These are phyloP conservation scores for Gymnothorax javanicus DNA, from an alignment of 2,797 vertebrate genomes.

Conservation along the genomic window DNA sequence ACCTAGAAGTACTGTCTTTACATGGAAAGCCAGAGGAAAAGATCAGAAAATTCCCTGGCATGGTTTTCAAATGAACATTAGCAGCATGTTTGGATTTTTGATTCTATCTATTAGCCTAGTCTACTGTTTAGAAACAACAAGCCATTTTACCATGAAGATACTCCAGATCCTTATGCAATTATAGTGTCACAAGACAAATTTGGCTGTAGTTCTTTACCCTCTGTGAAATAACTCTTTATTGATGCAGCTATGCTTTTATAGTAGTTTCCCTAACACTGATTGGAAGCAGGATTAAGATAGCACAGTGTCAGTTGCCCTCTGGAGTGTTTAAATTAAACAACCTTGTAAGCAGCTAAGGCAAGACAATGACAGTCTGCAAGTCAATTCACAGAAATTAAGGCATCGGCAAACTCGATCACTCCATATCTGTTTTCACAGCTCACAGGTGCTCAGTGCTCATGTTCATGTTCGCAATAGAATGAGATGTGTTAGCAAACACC, in stretches of 20 bases:
- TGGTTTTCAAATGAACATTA: neutral
- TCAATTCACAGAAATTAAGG: neutral
- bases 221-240: neutral
- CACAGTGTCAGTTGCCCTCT: neutral
- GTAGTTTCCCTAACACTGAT: neutral
- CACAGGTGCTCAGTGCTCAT: neutral
- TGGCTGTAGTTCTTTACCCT: neutral
- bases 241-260: neutral
- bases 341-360: neutral
- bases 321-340: neutral
- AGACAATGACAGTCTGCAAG: neutral
- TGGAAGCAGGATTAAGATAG: neutral
- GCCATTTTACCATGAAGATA: neutral
- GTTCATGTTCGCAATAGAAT: neutral
- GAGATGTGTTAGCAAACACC: conserved; percentile 1
- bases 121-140: neutral
- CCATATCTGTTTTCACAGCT: neutral
- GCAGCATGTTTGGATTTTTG: neutral
- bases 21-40: neutral
- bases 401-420: neutral
- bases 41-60: neutral
- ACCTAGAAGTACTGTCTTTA: neutral
- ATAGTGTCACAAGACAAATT: neutral
- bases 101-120: neutral
- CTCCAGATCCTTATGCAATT: neutral